A percentile compares a stretch with the other conserved stretches of the same genome.
phyloP scores from a whole-genome alignment of 2,888 invertebrate species.

The Perizoma affinitatum region DNA sequence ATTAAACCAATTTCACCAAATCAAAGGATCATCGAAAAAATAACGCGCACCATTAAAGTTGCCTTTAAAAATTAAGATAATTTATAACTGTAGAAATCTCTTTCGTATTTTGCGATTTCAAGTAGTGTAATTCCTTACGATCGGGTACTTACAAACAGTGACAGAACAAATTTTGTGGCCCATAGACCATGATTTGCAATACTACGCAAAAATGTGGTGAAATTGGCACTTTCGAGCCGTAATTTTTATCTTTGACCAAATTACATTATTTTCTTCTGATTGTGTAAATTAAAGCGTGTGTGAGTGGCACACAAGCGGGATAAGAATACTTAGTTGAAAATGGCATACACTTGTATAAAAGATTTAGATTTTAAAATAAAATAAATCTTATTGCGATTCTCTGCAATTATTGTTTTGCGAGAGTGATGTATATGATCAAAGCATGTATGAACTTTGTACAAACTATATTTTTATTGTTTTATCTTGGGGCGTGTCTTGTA shows the following conservation, averaged over 20 bases:
- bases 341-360: not conserved
- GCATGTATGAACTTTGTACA: conserved; percentile 46
- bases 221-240: not conserved
- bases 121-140: not conserved
- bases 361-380: too few relatives aligned
- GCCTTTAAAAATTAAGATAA: too few relatives aligned
- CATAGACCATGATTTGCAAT: too few relatives aligned
- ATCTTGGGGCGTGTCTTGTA: conserved; percentile 46
- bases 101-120: too few relatives aligned
- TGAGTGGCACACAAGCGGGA: not conserved
- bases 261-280: not conserved
- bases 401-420: conserved; percentile 34
- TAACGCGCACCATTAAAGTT: too few relatives aligned
- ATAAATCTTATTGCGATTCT: not conserved
- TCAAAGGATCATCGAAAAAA: too few relatives aligned
- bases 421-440: conserved; percentile 32
- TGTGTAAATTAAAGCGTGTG: not conserved
- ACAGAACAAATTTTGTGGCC: not conserved
- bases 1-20: too few relatives aligned
- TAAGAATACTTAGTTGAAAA: not conserved
- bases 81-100: too few relatives aligned
- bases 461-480: conserved; percentile 47
- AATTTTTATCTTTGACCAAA: not conserved
- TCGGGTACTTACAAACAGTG: not conserved
- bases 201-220: not conserved